phyloP scores from a whole-genome alignment of 2,797 vertebrate genomes.

The Cichlasoma orientale region DNA sequence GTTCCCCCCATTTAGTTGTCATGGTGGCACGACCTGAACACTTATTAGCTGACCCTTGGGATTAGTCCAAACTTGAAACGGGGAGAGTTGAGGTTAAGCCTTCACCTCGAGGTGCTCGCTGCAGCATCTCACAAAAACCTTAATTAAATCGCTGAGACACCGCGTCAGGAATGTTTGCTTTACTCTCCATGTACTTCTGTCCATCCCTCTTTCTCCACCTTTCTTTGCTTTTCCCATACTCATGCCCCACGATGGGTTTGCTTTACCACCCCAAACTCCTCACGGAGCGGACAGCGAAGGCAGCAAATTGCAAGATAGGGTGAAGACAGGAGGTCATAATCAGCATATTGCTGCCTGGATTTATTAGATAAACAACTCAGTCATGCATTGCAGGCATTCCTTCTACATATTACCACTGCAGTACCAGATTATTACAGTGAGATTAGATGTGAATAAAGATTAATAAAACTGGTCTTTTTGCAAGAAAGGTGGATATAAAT shows the following conservation, averaged over 20 bases:
- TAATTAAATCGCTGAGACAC: conserved; percentile 94
- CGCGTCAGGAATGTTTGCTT: conserved; percentile 87
- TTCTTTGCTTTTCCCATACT: conserved; percentile 80
- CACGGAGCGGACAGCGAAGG: neutral
- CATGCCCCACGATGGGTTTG: conserved; percentile 8
- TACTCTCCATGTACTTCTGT: conserved; percentile 38
- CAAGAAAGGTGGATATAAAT: neutral
- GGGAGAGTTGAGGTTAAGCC: conserved; percentile 60
- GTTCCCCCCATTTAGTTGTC: conserved; percentile 72
- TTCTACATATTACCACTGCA: neutral
- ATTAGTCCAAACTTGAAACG: conserved; percentile 71
- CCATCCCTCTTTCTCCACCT: conserved; percentile 53
- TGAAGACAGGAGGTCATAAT: neutral
- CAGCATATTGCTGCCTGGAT: neutral
- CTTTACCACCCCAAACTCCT: conserved; percentile 6
- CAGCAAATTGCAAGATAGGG: neutral
- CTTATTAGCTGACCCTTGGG: conserved; percentile 80
- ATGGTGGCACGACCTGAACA: conserved; percentile 79
- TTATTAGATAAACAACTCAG: neutral
- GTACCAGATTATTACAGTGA: neutral
- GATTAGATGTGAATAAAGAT: neutral
- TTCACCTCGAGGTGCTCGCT: conserved; percentile 68
- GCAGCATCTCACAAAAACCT: conserved; percentile 75
- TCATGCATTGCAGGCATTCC: neutral
- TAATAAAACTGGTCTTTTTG: neutral